These are phyloP conservation scores for Aleiodes leptofemur DNA, from an alignment of 2,888 invertebrate genomes.

Conservation along the genomic window DNA sequence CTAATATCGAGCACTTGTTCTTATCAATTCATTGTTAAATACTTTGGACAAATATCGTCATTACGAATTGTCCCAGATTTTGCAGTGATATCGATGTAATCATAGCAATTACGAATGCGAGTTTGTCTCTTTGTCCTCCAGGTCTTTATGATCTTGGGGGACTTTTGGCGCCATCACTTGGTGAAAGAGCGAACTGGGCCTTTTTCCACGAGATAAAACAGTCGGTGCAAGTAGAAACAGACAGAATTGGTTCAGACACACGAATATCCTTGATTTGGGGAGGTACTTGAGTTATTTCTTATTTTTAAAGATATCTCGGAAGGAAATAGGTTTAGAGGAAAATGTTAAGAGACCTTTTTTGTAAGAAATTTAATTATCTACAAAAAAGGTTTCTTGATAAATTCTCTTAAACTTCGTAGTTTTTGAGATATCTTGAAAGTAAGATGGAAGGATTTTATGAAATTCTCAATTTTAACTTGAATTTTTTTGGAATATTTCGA, in stretches of 20 bases:
- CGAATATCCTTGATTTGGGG: not conserved
- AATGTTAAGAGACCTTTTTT: too few relatives aligned
- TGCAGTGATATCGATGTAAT: slow-evolving; percentile 29
- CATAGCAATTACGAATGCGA: slow-evolving; percentile 4
- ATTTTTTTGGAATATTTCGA: too few relatives aligned
- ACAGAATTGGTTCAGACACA: not conserved
- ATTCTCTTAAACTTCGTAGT: too few relatives aligned
- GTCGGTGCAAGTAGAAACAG: not conserved
- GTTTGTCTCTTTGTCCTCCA: not conserved
- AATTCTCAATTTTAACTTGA: too few relatives aligned
- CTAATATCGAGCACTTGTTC: not conserved
- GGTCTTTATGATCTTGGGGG: not conserved
- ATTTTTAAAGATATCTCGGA: too few relatives aligned
- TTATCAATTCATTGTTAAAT: slow-evolving; percentile 27
- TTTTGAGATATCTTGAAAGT: too few relatives aligned
- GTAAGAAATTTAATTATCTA: too few relatives aligned
- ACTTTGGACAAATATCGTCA: slow-evolving; percentile 12
- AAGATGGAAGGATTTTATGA: too few relatives aligned
- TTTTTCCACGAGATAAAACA: not conserved
- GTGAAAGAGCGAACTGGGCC: too few relatives aligned
- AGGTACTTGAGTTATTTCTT: too few relatives aligned
- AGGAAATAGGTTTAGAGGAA: too few relatives aligned
- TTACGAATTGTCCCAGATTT: slow-evolving; percentile 32
- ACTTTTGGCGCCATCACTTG: not conserved
- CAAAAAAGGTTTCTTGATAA: too few relatives aligned